Evolutionary conservation across 2,888 invertebrate genomes (phyloP).

Genomic region (Hemicrepidius hirtus): DNA sequence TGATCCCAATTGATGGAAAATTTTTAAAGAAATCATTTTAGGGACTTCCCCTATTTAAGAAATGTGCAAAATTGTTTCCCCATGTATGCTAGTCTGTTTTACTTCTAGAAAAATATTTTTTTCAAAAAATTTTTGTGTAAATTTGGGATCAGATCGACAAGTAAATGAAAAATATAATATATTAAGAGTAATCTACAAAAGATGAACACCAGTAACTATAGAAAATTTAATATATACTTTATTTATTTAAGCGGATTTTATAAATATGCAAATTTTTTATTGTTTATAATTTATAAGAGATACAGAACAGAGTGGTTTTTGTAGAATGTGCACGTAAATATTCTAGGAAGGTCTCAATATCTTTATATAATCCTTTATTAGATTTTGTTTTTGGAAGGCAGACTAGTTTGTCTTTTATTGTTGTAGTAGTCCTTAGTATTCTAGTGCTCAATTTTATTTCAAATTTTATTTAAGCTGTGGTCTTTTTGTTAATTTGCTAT

Average conservation of each 20-base stretch:
- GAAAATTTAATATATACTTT: conserved; percentile 51
- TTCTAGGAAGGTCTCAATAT: background rate
- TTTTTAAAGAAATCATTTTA: too few species aligned
- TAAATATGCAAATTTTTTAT: conserved; percentile 44
- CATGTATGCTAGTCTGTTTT: too few species aligned
- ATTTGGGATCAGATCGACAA: background rate
- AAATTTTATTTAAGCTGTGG: background rate
- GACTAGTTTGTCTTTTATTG: conserved; percentile 33
- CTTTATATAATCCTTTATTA: background rate
- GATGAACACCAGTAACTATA: conserved; percentile 51
- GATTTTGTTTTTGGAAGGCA: conserved; percentile 17
- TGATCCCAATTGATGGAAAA: background rate
- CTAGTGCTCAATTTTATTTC: background rate
- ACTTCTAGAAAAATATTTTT: background rate
- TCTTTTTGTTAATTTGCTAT: background rate
- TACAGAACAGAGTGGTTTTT: conserved; percentile 21
- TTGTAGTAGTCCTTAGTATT: background rate
- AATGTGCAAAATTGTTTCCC: too few species aligned
- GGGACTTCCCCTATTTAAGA: too few species aligned
- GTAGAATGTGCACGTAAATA: conserved; percentile 38
- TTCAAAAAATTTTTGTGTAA: background rate
- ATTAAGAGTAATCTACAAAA: conserved; percentile 16
- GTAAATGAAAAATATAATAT: background rate
- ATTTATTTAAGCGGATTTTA: conserved; percentile 54
- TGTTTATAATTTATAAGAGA: conserved; percentile 14